These are phyloP conservation scores for Acomys russatus DNA, from an alignment of 2,797 vertebrate genomes.

Conservation along the genomic window DNA sequence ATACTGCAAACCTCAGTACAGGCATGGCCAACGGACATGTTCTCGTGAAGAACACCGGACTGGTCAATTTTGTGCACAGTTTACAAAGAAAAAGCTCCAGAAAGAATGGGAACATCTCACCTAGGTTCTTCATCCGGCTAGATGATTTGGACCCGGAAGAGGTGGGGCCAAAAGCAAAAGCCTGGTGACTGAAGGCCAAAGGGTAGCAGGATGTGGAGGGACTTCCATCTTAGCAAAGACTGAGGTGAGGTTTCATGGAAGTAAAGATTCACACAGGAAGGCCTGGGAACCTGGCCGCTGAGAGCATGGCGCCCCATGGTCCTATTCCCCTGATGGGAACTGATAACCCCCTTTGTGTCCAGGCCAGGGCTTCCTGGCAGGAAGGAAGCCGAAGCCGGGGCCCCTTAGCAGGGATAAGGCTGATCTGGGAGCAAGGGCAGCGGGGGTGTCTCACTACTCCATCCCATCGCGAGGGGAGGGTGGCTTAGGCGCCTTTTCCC, in stretches of 20 bases:
- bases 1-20: constrained; percentile 42
- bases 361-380: constrained; percentile 72
- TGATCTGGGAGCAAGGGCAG: constrained; percentile 71
- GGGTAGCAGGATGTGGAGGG: constrained; percentile 25
- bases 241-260: constrained; percentile 56
- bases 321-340: constrained; percentile 62
- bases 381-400: constrained; percentile 67
- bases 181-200: neutral
- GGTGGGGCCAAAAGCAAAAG: constrained; percentile 24
- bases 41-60: constrained; percentile 17
- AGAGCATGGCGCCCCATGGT: neutral
- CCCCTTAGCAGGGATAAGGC: constrained; percentile 66
- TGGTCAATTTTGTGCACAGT: constrained; percentile 8
- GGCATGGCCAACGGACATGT: neutral
- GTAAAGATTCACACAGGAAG: constrained; percentile 79
- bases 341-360: constrained; percentile 81
- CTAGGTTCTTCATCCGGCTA: neutral
- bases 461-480: neutral
- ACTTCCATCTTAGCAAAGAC: constrained; percentile 48
- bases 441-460: constrained; percentile 61
- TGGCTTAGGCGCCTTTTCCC: constrained; percentile 69
- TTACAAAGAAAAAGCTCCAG: constrained; percentile 44
- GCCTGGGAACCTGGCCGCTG: constrained; percentile 62
- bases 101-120: neutral
- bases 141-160: neutral